Base-by-base conservation (phyloP, 2,113 vertebrate species). In the Hymenochirus boettgeri region DNA sequence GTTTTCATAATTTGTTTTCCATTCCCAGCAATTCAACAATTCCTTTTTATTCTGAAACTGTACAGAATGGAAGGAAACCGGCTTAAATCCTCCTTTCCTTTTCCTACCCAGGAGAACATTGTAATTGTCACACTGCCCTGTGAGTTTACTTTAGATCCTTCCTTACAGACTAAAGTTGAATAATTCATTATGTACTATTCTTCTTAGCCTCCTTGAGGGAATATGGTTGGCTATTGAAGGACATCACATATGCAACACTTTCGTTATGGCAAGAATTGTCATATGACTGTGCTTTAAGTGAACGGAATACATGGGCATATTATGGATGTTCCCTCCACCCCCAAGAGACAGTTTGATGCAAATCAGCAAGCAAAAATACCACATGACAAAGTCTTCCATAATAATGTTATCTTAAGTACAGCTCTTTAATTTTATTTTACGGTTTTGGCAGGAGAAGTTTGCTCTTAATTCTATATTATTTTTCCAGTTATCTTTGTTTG, bases 121-220 rank as follows among this genome's bases (percentile, higher is more conserved):
- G 61, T 47, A 47, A 73, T 37, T 70, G 71, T 60, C 58, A 61
- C 26, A 73, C 58, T 69, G 60, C 31, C 61, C 22, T 46, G 67
- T 72, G 5, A 21, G 27, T 51, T 22, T 69, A 13, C 15, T 70
- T 73, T 42, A 54, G 64, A 51, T 4, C 11, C 46, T 56, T 5
- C 2, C 24, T 23, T 60, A 15, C 69, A 60, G 27, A 17, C 72
- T 60, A 12, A 71, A 51, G 25, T 22, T 74, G 70, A 76, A 76
- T 76, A 72, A 77, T 77, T 77, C 62, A 73, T 62, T 2, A 46
- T n/a, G 29, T 69, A 24, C 65, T 54, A 45, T 23, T 19, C 58
- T 26, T 18, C 29, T 61, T 45, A 62, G 31, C 17, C 22, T 35
- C 62, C 31, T 37, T 54, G 26, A 77, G 65, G 59, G 61, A 69